Base-by-base conservation (phyloP, 2,113 vertebrate species). In the Mus pahari region DNA sequence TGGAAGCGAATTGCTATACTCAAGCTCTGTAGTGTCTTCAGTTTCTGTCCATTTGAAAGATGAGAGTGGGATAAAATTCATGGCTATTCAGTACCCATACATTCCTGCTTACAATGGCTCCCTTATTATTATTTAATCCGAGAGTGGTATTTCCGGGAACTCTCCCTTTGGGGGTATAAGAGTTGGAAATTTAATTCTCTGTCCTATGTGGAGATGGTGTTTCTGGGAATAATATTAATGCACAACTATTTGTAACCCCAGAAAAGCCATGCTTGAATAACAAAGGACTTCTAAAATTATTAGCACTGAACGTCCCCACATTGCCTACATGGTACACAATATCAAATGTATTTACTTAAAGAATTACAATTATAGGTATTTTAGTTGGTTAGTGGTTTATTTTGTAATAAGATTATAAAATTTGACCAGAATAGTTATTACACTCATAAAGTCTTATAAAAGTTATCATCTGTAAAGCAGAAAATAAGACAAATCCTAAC, bases 151-250 rank as follows among this genome's bases (percentile, higher is more conserved):
- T 95, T 91, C 53, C 64, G 91, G 45, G 90, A 92, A 95, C 77
- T 86, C 31, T 91, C 36, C 92, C 75, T 53, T 92, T 88, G 39
- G 33, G 14, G 39, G 92, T 92, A 77, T 53, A 94, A 93, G 3
- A 95, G 53, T 79, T 96, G 91, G 77, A 93, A 83, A 91, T 95
- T 96, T 81, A 97, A 92, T 95, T 95, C 77, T 92, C 58, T 92
- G 74, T 53, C 26, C 95, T 97, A n/a, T 7, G 9, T 6, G 5
- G 78, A 88, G 66, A n/a, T 22, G 55, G 19, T 95, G 83, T 90
- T 97, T 97, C 73, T 97, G 53, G 50, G 77, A 94, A 87, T 92
- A n/a, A 50, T 87, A 81, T 92, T 90, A 93, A 58, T 86, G 50
- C 14, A 64, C 13, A 82, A 48, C 84, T 96, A 75, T 97, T 86